These are phyloP conservation scores for Cheilosia impressa DNA, from an alignment of 2,888 invertebrate species.

Conservation along the genomic window DNA sequence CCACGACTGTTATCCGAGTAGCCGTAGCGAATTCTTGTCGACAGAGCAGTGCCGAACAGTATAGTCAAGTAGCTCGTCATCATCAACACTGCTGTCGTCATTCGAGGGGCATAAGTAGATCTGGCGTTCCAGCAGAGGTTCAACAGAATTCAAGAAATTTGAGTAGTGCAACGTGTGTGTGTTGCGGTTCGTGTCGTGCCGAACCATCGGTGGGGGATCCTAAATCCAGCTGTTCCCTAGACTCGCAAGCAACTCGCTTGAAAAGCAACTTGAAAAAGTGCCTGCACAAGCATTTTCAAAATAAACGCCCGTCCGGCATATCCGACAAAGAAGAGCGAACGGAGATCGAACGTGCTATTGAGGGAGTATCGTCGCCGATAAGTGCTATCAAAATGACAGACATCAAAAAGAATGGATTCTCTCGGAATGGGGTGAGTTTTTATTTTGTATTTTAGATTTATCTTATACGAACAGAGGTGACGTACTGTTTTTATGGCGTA, in stretches of 20 bases:
- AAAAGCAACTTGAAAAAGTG: slow-evolving; percentile 65
- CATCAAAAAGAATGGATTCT: slow-evolving; percentile 65
- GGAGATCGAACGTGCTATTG: neutral
- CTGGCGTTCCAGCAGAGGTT: slow-evolving; percentile 5
- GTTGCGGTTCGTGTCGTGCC: slow-evolving; percentile 43
- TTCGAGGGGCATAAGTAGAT: slow-evolving; percentile 19
- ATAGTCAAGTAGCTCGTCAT: slow-evolving; percentile 36
- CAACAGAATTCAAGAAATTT: slow-evolving; percentile 22
- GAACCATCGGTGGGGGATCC: slow-evolving; percentile 4
- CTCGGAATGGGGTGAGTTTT: slow-evolving; percentile 66
- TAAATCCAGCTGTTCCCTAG: slow-evolving; percentile 35
- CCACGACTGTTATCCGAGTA: slow-evolving; percentile 67
- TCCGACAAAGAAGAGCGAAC: neutral
- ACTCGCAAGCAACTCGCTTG: slow-evolving; percentile 61
- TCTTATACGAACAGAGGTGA: neutral
- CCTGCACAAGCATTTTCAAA: slow-evolving; percentile 55
- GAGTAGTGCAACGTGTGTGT: slow-evolving; percentile 38
- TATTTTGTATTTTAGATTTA: slow-evolving; percentile 5
- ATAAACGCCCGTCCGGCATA: slow-evolving; percentile 20
- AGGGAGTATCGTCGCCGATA: slow-evolving; percentile 10
- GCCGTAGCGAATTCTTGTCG: slow-evolving; percentile 66
- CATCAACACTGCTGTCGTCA: slow-evolving; percentile 60
- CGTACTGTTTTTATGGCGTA: slow-evolving; percentile 15
- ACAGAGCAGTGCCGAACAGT: slow-evolving; percentile 56
- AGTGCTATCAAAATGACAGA: slow-evolving; percentile 53